These are phyloP conservation scores for Felis catus DNA, from an alignment of 2,113 vertebrate species.

Conservation along the genomic window DNA sequence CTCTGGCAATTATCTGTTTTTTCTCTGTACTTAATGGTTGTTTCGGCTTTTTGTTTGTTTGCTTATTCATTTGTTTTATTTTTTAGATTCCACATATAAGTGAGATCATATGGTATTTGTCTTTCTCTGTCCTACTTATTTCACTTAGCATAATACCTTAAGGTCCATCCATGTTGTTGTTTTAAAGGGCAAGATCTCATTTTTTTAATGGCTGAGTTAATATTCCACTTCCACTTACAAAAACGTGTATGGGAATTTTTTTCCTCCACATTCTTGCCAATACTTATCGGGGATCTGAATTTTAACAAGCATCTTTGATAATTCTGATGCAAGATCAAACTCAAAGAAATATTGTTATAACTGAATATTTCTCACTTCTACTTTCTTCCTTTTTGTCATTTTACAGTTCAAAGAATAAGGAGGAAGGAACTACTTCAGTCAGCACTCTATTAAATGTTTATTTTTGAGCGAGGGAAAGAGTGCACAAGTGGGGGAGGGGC, in stretches of 20 bases:
- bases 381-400: neutral
- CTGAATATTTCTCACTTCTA: neutral
- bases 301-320: neutral
- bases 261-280: neutral
- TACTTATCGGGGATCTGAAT: neutral
- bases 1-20: neutral
- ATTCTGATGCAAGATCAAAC: neutral
- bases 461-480: too few relatives aligned
- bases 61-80: neutral
- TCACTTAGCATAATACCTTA: neutral
- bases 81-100: neutral
- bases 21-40: neutral
- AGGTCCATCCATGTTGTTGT: neutral
- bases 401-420: neutral
- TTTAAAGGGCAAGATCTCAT: neutral
- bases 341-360: neutral
- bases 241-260: neutral
- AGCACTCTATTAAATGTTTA: neutral
- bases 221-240: neutral
- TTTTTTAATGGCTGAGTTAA: neutral
- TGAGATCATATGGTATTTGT: neutral
- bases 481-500: too few relatives aligned
- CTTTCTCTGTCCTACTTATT: neutral
- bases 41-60: neutral
- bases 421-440: neutral